Evolutionary conservation across 2,888 invertebrate genomes (phyloP), one percentile per base, ranked within the genome.

Genomic region (Pecten maximus): DNA sequence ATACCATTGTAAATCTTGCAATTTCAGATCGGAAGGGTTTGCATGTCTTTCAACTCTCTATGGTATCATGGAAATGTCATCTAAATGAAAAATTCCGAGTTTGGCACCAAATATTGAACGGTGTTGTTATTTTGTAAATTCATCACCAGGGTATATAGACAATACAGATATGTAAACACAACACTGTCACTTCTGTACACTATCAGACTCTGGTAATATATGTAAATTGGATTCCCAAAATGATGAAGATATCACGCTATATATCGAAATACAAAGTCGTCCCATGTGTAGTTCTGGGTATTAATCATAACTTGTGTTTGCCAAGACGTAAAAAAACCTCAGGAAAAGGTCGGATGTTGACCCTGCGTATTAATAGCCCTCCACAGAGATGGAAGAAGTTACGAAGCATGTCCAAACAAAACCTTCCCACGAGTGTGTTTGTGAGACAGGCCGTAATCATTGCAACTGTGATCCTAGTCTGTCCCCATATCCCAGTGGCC

Each of bases 171-270:
- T 28, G 74, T 74, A 74, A 74, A 74, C 74, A 74, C 74, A 74
- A 10, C 10, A 74, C 0, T 74, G 74, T 74, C 35, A 28, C 35
- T 74, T 74, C 28, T 15, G 35, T 35, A 74, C 74, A 74, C 74
- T 74, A 74, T 74, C 74, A 74, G 74, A 74, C 74, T 10, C 74
- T 35, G 19, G 12, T 35, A 74, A 74, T 74, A 74, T 74, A 74
- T 74, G 74, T 16, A 74, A 74, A 74, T 74, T 74, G 74, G 74
- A 74, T 74, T 74, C 74, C 74, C 74, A 74, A 74, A 74, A 74
- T 74, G 74, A 28, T 74, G 74, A 35, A 28, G 35, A 28, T 74
- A 74, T 74, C 74, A 74, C 74, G 74, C 74, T 74, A 74, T 74
- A 74, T 35, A 23, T 74, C 28, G 12, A 35, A 74, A 74, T 28